phyloP scores from a whole-genome alignment of 2,888 invertebrate species.

The Hipparchia sbordonii region DNA sequence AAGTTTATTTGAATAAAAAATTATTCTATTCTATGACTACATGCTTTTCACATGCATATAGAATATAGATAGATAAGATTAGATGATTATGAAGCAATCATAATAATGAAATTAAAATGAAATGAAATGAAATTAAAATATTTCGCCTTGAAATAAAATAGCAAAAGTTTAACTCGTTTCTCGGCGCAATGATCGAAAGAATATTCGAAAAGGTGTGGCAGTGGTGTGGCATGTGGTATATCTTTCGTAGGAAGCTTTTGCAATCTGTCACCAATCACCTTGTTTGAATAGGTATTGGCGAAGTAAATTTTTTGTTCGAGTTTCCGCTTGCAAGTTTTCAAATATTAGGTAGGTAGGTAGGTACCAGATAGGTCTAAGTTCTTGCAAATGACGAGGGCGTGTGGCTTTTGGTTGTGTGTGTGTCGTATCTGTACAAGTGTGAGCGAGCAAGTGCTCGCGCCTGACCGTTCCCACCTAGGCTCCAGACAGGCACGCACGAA shows the following conservation, averaged over 20 bases:
- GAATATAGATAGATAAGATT: neutral
- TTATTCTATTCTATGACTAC: no score
- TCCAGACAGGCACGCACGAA: no score
- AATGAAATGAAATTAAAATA: neutral
- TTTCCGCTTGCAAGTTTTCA: neutral
- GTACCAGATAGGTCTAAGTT: no score
- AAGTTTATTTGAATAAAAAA: no score
- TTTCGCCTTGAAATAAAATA: conserved; percentile 9
- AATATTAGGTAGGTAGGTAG: no score
- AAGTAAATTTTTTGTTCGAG: conserved; percentile 1
- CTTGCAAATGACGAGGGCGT: no score
- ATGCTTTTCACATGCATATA: no score
- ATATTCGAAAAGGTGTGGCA: neutral
- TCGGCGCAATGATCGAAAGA: neutral
- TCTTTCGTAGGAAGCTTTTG: conserved; percentile 3
- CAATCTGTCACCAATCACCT: conserved; percentile 6
- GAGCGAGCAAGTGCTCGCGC: no score
- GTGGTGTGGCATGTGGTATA: neutral
- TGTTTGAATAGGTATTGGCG: neutral
- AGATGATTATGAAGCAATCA: neutral
- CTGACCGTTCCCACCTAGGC: no score
- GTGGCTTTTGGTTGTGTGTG: no score
- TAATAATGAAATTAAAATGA: neutral
- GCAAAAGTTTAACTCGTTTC: neutral
- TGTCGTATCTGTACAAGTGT: no score